A percentile compares a stretch with the other conserved stretches of the same genome.
Evolutionary conservation across 2,797 vertebrate species (phyloP).

Genomic region (Alauda arvensis): DNA sequence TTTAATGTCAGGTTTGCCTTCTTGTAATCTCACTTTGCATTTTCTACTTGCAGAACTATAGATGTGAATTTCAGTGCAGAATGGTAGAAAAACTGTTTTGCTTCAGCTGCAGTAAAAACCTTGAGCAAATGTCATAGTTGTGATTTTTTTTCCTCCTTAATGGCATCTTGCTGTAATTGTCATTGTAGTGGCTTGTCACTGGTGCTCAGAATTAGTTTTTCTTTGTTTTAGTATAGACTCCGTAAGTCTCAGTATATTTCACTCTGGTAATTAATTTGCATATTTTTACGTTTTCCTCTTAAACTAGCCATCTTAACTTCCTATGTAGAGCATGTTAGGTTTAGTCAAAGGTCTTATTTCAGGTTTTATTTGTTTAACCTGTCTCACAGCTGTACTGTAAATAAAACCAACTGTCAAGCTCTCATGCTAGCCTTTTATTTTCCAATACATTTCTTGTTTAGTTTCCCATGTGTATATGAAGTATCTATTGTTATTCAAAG

Average conservation of each 20-base stretch:
- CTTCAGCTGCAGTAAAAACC: not conserved
- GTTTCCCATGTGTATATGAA: not conserved
- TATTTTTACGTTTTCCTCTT: not conserved
- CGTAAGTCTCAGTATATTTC: not conserved
- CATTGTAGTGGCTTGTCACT: not conserved
- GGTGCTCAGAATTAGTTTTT: not conserved
- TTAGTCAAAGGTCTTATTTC: not conserved
- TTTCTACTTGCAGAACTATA: not conserved
- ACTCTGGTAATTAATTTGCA: not conserved
- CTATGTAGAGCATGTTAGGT: not conserved
- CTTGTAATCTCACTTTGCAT: not conserved
- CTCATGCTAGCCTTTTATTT: not conserved
- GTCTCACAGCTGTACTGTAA: not conserved
- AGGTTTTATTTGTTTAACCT: conserved; percentile 3
- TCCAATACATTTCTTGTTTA: not conserved
- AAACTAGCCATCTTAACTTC: not conserved
- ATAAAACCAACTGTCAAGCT: not conserved
- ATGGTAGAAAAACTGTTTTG: not conserved
- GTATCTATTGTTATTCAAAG: not conserved
- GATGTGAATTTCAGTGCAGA: not conserved
- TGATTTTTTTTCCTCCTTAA: not conserved
- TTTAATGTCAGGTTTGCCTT: not conserved
- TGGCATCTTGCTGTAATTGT: not conserved
- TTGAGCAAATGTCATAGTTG: not conserved
- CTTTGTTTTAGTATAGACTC: not conserved